A percentile compares a stretch with the other conserved stretches of the same genome.
These are phyloP conservation scores for Linyphia triangularis DNA, from an alignment of 2,888 invertebrate species.

Conservation along the genomic window DNA sequence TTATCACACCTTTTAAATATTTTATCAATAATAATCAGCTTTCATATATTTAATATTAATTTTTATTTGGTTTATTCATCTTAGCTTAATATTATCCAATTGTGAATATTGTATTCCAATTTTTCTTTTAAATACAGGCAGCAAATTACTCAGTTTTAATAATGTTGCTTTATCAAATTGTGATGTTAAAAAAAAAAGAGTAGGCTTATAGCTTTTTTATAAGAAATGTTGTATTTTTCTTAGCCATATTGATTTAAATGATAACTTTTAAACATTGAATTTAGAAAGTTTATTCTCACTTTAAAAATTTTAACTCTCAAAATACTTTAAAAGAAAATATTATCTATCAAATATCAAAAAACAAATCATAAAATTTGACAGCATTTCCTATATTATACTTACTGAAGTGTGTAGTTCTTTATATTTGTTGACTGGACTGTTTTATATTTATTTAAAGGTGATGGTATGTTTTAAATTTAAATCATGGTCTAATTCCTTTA, in stretches of 20 bases:
- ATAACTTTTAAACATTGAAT: too few relatives aligned
- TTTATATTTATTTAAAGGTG: background rate
- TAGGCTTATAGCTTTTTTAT: background rate
- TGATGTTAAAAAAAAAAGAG: background rate
- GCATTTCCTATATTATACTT: constrained; percentile 61
- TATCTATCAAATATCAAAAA: background rate
- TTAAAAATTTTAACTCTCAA: background rate
- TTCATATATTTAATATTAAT: too few relatives aligned
- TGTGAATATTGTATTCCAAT: too few relatives aligned
- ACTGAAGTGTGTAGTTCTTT: constrained; percentile 58
- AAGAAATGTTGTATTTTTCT: background rate
- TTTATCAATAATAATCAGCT: too few relatives aligned
- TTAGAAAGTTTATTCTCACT: too few relatives aligned
- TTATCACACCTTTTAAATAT: too few relatives aligned
- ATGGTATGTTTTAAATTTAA: background rate
- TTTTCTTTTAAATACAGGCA: too few relatives aligned
- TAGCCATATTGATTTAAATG: background rate
- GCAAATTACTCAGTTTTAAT: too few relatives aligned
- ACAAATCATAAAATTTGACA: too few relatives aligned
- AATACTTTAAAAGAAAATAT: background rate
- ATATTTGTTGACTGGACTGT: background rate
- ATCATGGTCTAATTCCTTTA: background rate
- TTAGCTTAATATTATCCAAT: too few relatives aligned
- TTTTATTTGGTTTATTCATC: too few relatives aligned
- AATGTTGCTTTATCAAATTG: too few relatives aligned